A percentile compares a stretch with the other conserved stretches of the same genome.
These are phyloP conservation scores for Electrophaes corylata DNA, from an alignment of 2,888 invertebrate species.

Conservation along the genomic window DNA sequence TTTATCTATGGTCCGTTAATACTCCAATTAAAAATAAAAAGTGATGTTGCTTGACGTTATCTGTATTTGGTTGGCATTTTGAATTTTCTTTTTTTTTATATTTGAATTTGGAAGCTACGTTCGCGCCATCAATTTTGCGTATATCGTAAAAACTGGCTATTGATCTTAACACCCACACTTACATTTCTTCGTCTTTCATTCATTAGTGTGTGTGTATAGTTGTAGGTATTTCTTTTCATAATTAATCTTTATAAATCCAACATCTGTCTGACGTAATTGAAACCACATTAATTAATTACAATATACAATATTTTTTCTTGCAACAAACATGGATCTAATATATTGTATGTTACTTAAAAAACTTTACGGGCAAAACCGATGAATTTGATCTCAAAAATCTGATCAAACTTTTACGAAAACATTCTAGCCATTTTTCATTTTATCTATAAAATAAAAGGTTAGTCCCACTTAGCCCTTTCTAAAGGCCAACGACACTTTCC, in stretches of 20 bases:
- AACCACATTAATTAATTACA: conserved; percentile 30
- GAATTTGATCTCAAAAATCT: background rate
- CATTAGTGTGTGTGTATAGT: conserved; percentile 43
- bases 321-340: background rate
- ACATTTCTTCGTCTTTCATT: conserved; percentile 37
- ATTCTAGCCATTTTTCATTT: background rate
- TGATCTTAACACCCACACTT: conserved; percentile 51
- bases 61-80: conserved; percentile 51
- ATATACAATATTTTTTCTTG: background rate
- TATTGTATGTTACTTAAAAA: background rate
- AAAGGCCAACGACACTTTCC: conserved; percentile 2
- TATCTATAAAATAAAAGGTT: background rate
- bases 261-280: conserved; percentile 31
- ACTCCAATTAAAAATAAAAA: conserved; percentile 81
- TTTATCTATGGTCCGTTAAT: conserved; percentile 80
- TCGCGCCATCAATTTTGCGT: conserved; percentile 57
- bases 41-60: conserved; percentile 65
- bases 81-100: conserved; percentile 44
- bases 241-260: conserved; percentile 42
- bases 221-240: conserved; percentile 45
- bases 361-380: background rate
- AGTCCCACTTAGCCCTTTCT: conserved; percentile 6
- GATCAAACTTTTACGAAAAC: too few species aligned
- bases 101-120: conserved; percentile 45
- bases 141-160: conserved; percentile 49